Percentiles rank a stretch among this genome's conserved stretches.
Conservation (phyloP, 2,888 invertebrate species). For the Tenthredo distinguenda region DNA sequence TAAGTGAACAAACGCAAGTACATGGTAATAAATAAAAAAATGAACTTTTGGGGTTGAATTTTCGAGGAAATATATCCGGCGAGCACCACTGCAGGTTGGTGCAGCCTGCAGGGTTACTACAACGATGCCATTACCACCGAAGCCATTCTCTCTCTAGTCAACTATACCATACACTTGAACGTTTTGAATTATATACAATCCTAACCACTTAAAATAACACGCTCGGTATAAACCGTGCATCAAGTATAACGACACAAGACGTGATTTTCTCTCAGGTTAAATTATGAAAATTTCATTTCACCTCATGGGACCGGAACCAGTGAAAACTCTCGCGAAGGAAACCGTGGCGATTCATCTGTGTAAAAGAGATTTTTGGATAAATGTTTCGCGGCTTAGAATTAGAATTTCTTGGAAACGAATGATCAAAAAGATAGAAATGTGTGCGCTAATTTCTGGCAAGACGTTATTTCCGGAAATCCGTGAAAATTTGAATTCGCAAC, state of each 20-base stretch:
- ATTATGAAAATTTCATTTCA: constrained; percentile 7
- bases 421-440: neutral
- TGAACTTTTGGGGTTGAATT: neutral
- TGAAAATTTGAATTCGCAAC: constrained; percentile 14
- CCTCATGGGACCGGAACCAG: neutral
- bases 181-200: constrained; percentile 73
- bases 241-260: constrained; percentile 68
- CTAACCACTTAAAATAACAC: constrained; percentile 76
- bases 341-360: neutral
- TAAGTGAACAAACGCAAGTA: neutral
- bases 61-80: neutral
- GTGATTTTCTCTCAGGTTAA: constrained; percentile 71
- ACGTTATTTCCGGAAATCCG: neutral
- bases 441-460: neutral
- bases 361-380: no score
- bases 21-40: neutral
- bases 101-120: constrained; percentile 69
- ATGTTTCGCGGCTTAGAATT: no score
- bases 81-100: constrained; percentile 72
- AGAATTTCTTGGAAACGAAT: neutral
- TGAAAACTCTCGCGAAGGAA: neutral
- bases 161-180: constrained; percentile 57
- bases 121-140: constrained; percentile 74
- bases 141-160: constrained; percentile 63
- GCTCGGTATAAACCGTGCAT: constrained; percentile 76